Evolutionary conservation across 2,888 invertebrate genomes (phyloP), one percentile per base, ranked within the genome.

Genomic region (Pegoplata infirma): DNA sequence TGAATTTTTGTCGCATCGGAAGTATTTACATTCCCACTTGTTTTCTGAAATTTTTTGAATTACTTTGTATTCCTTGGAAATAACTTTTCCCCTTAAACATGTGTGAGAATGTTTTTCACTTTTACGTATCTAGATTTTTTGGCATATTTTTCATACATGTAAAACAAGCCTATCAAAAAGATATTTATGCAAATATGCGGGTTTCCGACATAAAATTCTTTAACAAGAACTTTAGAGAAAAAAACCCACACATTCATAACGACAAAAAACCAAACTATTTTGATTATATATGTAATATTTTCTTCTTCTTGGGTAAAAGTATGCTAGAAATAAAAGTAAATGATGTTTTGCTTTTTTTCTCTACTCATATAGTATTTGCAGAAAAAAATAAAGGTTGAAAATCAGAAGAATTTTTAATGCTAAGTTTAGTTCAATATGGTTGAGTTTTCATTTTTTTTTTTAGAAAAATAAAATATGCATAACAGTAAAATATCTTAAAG

Each of bases 121-220:
- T 32, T 10, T 1, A 2, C 0, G 1, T 32, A 23, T 32, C 12
- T 10, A 10, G 0, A 1, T 32, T 32, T 32, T 32, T 32, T 32
- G 32, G n/a, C n/a, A n/a, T n/a, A n/a, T n/a, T 25, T 12, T 40
- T 40, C 44, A 44, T 40, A 32, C 6, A 23, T 61, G 21, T 32
- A 6, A 36, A 14, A 58, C 21, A 46, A 61, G 28, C 44, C 51
- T 53, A 36, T 44, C 16, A 19, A 59, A 28, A 46, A 46, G 46
- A 44, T 56, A 75, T 68, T 63, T 72, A 67, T 76, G 46, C 66
- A 76, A 71, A 72, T 67, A 71, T 72, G 53, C 51, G 71, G 55
- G 66, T 55, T 47, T 53, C 51, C 66, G 76, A 53, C 71, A 64
- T 53, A 59, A 76, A 36, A 76, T 71, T 59, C 76, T 76, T 25